A percentile compares a stretch with the other conserved stretches of the same genome.
Evolutionary conservation across 2,888 invertebrate species (phyloP).

Genomic region (Mesodorylaimus sp.): DNA sequence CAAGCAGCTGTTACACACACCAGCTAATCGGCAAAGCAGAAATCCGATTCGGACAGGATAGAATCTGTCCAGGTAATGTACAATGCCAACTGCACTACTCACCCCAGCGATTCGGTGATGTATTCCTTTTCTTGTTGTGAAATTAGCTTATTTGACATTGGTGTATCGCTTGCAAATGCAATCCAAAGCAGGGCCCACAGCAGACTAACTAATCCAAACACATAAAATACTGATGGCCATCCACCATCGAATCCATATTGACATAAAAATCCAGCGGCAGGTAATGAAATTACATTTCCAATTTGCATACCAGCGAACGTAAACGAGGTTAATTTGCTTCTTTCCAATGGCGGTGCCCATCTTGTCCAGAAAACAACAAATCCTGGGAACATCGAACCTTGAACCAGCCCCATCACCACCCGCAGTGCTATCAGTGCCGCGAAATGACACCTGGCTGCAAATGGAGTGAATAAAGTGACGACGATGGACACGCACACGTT

Average conservation of each 20-base stretch:
- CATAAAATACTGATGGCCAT: constrained; percentile 46
- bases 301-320: constrained; percentile 44
- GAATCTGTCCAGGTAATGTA: too few species aligned
- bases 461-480: constrained; percentile 58
- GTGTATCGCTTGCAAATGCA: too few species aligned
- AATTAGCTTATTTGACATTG: too few species aligned
- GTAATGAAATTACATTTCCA: constrained; percentile 56
- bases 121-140: too few species aligned
- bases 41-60: too few species aligned
- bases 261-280: constrained; percentile 42
- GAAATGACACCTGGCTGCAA: constrained; percentile 52
- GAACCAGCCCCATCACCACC: too few species aligned
- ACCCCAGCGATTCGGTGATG: too few species aligned
- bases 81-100: too few species aligned
- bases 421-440: constrained; percentile 49
- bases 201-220: constrained; percentile 38
- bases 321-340: constrained; percentile 65
- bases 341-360: constrained; percentile 79
- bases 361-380: constrained; percentile 79
- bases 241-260: constrained; percentile 40
- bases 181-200: constrained; percentile 22
- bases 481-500: constrained; percentile 39
- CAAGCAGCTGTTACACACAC: too few species aligned
- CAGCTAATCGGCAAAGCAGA: too few species aligned
- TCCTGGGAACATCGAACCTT: constrained; percentile 41